These are phyloP conservation scores for Ciconia boyciana DNA, from an alignment of 2,113 vertebrate genomes.

Conservation along the genomic window DNA sequence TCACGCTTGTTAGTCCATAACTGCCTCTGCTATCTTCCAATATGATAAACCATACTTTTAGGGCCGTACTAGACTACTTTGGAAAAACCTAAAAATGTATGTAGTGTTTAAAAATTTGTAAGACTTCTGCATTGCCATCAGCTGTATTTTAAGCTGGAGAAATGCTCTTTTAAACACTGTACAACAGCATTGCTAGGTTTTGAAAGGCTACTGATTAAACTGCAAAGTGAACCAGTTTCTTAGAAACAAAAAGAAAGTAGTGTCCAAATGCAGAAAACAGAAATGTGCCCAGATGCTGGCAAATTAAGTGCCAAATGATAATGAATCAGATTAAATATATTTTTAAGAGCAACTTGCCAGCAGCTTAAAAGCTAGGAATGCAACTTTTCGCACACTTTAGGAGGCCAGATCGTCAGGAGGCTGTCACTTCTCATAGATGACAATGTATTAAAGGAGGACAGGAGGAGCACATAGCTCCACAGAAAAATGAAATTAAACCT, in stretches of 20 bases:
- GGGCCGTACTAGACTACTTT: background rate
- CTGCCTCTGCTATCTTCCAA: conserved; percentile 12
- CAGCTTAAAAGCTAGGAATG: background rate
- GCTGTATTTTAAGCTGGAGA: background rate
- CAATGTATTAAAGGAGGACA: background rate
- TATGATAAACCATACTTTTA: background rate
- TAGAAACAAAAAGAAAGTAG: background rate
- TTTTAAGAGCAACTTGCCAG: background rate
- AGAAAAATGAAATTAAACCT: background rate
- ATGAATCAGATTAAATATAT: background rate
- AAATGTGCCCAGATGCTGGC: background rate
- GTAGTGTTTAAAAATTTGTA: background rate
- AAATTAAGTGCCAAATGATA: background rate
- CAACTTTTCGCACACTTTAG: background rate
- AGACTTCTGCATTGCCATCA: background rate
- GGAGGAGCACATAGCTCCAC: background rate
- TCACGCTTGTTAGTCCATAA: conserved; percentile 10
- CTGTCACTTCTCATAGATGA: background rate
- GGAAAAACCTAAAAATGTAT: background rate
- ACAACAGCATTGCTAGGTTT: background rate
- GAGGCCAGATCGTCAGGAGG: background rate
- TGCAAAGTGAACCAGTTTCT: background rate
- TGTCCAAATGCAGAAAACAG: background rate
- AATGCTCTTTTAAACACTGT: background rate
- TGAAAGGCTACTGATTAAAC: background rate